Base-by-base conservation (phyloP, 2,113 vertebrate genomes). In the Tamias sibiricus region DNA sequence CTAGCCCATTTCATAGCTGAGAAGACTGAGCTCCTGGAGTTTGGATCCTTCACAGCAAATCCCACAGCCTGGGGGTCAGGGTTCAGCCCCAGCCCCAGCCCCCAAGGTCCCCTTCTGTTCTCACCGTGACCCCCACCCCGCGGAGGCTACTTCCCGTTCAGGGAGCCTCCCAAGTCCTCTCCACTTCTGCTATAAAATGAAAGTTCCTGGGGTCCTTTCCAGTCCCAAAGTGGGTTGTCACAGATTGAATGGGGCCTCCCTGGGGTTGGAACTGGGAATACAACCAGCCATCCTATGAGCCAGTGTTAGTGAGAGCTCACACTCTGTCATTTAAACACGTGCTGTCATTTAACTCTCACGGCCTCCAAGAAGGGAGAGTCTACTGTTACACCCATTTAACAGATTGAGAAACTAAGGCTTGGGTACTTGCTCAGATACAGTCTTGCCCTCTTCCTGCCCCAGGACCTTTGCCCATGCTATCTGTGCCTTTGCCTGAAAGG, bases 391-490 rank as follows among this genome's bases (percentile, higher is more conserved):
- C 8, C 37, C 52, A 81, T 49, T 82, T 52, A 92, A 74, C 75
- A 82, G 68, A 83, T 28, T 30, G 79, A 28, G 76, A 92, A 49
- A 32, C 57, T 2, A 74, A 82, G 32, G 40, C 49, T 64, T 7
- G 16, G 19, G 71, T 42, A 64, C 42, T 71, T 62, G 40, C 14
- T 1, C 32, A 26, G 14, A 52, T n/a, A 40, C 2, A 16, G 30
- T 64, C 57, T n/a, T 40, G 52, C 2, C 20, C 30, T n/a, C 10
- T 75, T 44, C 44, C 35, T 57, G 57, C 90, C 49, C 11, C 49
- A 30, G 54, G 92, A 42, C 71, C 94, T 94, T 87, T 77, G 95
- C 79, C 32, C 77, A 35, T 47, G 37, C 54, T 22, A 10, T 85
- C 14, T 59, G 8, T 59, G 32, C 30, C n/a, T 35, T 42, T 42